Evolutionary conservation across 64 coral and sea anemone species (phyloP).

Genomic region (Orbicella faveolata): DNA sequence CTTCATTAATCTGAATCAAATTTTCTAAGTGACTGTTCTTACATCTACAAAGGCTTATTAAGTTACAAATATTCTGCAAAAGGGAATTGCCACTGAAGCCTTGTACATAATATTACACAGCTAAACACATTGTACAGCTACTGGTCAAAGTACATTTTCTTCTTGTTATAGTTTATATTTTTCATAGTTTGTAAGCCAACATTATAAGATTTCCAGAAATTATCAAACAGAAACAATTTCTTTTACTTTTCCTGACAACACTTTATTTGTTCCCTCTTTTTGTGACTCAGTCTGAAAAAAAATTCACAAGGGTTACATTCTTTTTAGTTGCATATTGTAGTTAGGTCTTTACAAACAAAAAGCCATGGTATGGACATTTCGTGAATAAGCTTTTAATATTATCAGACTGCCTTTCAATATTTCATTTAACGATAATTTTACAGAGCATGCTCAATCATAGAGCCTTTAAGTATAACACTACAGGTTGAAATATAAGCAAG

Average conservation of each 20-base stretch:
- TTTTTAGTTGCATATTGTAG: too few relatives aligned
- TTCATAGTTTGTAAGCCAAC: background rate
- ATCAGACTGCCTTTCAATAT: too few relatives aligned
- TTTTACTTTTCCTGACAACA: constrained; percentile 31
- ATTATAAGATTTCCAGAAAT: background rate
- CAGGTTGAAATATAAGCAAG: too few relatives aligned
- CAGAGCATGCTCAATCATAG: too few relatives aligned
- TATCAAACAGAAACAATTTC: background rate
- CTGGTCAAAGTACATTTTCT: background rate
- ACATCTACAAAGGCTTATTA: too few relatives aligned
- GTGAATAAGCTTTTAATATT: too few relatives aligned
- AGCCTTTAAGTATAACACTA: too few relatives aligned
- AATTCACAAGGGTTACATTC: background rate
- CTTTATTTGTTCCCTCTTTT: constrained; percentile 6
- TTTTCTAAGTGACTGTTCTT: too few relatives aligned
- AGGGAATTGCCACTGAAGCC: background rate
- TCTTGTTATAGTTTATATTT: background rate
- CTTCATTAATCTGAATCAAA: too few relatives aligned
- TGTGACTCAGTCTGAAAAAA: constrained; percentile 7
- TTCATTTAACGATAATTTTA: background rate
- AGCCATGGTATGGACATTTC: too few relatives aligned
- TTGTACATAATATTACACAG: background rate
- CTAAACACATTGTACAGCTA: background rate
- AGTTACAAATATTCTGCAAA: too few relatives aligned
- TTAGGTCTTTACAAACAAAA: too few relatives aligned